Conservation (phyloP, 2,888 invertebrate genomes). For the Rhopalosiphum nymphaeae region DNA sequence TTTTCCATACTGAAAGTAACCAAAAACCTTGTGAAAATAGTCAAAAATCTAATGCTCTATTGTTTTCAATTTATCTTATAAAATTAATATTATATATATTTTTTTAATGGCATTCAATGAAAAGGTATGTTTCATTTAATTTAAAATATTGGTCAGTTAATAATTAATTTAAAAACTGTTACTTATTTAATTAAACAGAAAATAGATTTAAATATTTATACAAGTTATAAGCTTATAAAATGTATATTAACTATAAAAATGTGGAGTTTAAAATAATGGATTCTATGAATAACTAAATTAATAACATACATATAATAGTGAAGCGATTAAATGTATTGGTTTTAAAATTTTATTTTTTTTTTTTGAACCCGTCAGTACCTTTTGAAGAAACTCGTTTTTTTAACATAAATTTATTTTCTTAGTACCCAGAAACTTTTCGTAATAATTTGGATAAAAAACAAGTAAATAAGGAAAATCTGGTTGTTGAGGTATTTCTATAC, state of each 20-base stretch:
- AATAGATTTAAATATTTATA: background rate
- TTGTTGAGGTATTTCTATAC: too few species aligned
- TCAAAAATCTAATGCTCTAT: background rate
- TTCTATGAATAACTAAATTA: background rate
- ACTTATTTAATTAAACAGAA: background rate
- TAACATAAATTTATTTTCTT: too few species aligned
- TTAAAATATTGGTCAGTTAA: background rate
- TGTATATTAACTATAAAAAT: background rate
- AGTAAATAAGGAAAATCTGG: too few species aligned
- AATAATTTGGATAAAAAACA: too few species aligned
- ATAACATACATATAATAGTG: background rate
- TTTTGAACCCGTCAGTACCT: too few species aligned
- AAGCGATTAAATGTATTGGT: too few species aligned
- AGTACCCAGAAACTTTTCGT: too few species aligned
- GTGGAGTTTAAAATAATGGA: background rate
- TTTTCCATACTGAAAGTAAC: background rate
- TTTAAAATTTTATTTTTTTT: too few species aligned
- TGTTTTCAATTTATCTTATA: background rate
- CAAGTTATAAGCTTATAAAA: background rate
- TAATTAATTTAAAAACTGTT: background rate
- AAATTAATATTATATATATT: background rate
- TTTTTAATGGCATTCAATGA: background rate
- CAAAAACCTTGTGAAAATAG: background rate
- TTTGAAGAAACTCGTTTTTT: too few species aligned
- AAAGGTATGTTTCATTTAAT: background rate